These are phyloP conservation scores for Amphipoea oculea DNA, from an alignment of 2,888 invertebrate species.

Conservation along the genomic window DNA sequence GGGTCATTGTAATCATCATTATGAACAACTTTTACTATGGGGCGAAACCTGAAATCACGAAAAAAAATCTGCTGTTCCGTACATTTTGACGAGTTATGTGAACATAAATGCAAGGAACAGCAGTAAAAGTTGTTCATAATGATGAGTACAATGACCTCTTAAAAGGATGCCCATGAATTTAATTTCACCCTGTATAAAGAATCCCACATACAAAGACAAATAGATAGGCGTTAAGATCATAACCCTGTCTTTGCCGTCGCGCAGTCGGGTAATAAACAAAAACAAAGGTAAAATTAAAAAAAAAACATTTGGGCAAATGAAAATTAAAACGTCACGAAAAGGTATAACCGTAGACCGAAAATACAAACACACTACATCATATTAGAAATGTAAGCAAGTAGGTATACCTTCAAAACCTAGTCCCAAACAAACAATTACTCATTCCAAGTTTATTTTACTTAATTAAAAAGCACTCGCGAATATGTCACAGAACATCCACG, in stretches of 20 bases:
- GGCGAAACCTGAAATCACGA: too few relatives aligned
- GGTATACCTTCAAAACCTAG: background rate
- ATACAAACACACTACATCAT: background rate
- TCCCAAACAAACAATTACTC: slow-evolving; percentile 65
- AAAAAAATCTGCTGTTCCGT: too few relatives aligned
- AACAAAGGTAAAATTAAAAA: too few relatives aligned
- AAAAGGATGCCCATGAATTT: too few relatives aligned
- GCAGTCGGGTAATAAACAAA: background rate
- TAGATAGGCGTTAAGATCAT: background rate
- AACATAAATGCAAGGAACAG: too few relatives aligned
- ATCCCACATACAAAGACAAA: background rate
- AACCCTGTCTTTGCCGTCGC: background rate
- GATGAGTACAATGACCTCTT: too few relatives aligned
- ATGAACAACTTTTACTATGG: too few relatives aligned
- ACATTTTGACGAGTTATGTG: too few relatives aligned
- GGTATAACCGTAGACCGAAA: background rate
- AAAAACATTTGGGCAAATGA: background rate
- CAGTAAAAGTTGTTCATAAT: too few relatives aligned
- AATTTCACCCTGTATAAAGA: too few relatives aligned
- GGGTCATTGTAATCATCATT: too few relatives aligned
- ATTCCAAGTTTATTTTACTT: slow-evolving; percentile 65
- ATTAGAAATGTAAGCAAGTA: background rate
- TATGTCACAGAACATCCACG: slow-evolving; percentile 70
- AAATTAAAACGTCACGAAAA: background rate
- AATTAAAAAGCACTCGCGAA: slow-evolving; percentile 71